phyloP scores from a whole-genome alignment of 2,888 invertebrate genomes.

The Boloria euphrosyne region DNA sequence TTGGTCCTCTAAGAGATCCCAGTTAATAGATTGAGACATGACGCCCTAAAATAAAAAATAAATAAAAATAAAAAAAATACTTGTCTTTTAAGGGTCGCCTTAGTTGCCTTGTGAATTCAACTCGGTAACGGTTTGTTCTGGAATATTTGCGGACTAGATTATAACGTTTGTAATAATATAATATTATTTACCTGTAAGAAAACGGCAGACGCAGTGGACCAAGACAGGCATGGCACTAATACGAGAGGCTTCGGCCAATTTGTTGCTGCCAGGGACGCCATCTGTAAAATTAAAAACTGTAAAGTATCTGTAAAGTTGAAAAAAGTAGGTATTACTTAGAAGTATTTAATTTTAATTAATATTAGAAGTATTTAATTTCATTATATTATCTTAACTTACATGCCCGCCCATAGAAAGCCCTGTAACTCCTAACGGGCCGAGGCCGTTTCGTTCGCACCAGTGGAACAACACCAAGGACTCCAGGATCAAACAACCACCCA shows the following conservation, averaged over 20 bases:
- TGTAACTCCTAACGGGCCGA: conserved; percentile 96
- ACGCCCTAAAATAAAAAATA: conserved; percentile 88
- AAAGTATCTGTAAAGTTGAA: no score
- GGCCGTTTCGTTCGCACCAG: conserved; percentile 96
- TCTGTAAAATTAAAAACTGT: conserved; percentile 82
- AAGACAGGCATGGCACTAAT: conserved; percentile 96
- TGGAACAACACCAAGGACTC: conserved; percentile 95
- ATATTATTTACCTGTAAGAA: conserved; percentile 89
- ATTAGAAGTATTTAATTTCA: no score
- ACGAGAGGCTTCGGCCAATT: conserved; percentile 97
- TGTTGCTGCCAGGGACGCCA: conserved; percentile 98
- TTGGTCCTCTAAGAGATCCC: conserved; percentile 94
- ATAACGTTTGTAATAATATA: neutral
- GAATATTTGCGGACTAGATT: neutral
- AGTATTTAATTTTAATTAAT: no score
- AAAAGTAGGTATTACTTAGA: no score
- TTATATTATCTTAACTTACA: conserved; percentile 82
- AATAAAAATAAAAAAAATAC: neutral
- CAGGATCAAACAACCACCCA: conserved; percentile 98
- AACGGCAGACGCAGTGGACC: conserved; percentile 98
- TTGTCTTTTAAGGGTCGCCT: neutral
- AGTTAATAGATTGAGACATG: conserved; percentile 96
- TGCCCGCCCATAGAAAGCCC: conserved; percentile 99
- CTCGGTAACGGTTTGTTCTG: neutral
- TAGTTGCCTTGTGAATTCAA: no score